Base-by-base conservation (phyloP, 1,140 invertebrate genomes). In the Melanaphis sacchari region DNA sequence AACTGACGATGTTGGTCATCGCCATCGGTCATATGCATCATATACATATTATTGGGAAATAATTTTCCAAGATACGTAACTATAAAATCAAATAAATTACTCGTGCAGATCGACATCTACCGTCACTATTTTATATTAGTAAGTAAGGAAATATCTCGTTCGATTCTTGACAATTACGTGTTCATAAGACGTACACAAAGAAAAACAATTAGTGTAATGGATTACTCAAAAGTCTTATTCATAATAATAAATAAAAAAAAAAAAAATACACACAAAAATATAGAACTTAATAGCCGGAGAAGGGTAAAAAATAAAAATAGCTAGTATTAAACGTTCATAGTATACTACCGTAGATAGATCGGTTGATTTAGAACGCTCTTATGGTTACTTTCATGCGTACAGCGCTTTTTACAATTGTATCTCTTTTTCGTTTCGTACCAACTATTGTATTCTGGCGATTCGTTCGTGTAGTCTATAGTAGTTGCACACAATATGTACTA, bases 131-230 rank as follows among this genome's bases (percentile, higher is more conserved):
- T 6, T 36, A n/a, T 88, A n/a, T 46, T 22, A 46, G 31, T 36
- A 31, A 22, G 22, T 26, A 31, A 85, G n/a, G 36, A 52, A 88
- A 88, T 36, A n/a, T 49, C 31, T 22, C 84, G 26, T 49, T 36
- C n/a, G 43, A 90, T 36, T 90, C 26, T 90, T 54, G 88, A 54
- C 49, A 88, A 49, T 90, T 54, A 26, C 49, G 88, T 54, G 52
- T 54, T 54, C 36, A 54, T 54, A 90, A 52, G 36, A 89, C 31
- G 46, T 11, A 38, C 24, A 89, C 24, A 90, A 90, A 40, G 54
- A 2, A 76, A 91, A 91, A 91, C 90, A 91, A 91, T 76, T 40
- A 76, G 40, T 24, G 15, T 91, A 91, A 91, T 91, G 90, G 54
- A 91, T 91, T n/a, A n/a, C 54, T 76, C 46, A 59, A 26, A 11